Conservation (phyloP, 30 jellyfish, hydroid and myxozoan species). For the Hydra vulgaris region DNA sequence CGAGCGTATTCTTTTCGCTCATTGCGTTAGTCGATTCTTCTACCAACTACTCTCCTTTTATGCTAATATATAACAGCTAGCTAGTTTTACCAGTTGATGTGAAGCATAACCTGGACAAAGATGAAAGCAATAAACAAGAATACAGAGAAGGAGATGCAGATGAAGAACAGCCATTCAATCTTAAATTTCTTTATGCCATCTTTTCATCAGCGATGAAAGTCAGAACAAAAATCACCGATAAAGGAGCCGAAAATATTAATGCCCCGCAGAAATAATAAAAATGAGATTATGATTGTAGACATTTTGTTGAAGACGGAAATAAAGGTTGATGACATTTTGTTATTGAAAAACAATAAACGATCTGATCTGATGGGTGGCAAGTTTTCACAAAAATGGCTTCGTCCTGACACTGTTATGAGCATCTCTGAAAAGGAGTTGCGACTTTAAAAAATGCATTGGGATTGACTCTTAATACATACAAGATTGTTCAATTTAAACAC, state of each 20-base stretch:
- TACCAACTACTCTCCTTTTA: background rate
- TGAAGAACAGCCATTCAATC: conserved; percentile 2
- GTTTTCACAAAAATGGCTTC: conserved; percentile 13
- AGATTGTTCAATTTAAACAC: background rate
- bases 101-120: background rate
- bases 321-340: conserved; percentile 12
- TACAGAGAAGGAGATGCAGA: background rate
- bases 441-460: conserved; percentile 6
- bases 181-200: background rate
- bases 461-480: background rate
- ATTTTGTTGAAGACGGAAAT: background rate
- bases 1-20: conserved; percentile 6
- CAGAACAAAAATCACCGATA: conserved; percentile 11
- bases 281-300: background rate
- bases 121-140: background rate
- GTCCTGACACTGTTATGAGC: conserved; percentile 17
- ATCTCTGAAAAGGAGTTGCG: conserved; percentile 13
- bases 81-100: conserved; percentile 26
- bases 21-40: conserved; percentile 6
- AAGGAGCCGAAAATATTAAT: conserved; percentile 16
- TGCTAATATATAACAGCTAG: conserved; percentile 1
- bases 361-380: conserved; percentile 14
- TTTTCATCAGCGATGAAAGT: background rate
- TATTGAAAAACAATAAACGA: conserved; percentile 20
- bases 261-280: background rate